Percentiles rank a stretch among this genome's conserved stretches.
Conservation (phyloP, 2,113 vertebrate genomes). For the Hippocampus guttulatus region DNA sequence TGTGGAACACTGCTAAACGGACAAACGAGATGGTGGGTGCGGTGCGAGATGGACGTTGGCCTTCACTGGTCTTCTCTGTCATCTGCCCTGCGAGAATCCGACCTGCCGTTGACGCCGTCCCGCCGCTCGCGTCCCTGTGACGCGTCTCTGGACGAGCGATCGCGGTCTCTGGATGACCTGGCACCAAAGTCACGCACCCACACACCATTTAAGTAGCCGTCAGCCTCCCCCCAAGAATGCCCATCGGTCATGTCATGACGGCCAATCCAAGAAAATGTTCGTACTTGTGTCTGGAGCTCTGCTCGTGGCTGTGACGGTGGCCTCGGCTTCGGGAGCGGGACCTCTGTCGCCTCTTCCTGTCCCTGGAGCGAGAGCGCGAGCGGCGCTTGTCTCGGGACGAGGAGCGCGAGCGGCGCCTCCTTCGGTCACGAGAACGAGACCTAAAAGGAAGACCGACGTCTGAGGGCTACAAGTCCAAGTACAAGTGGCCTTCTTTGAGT, state of each 20-base stretch:
- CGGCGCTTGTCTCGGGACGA: constrained; percentile 79
- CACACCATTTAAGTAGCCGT: too few species aligned
- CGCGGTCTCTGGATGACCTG: constrained; percentile 84
- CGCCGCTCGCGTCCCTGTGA: constrained; percentile 80
- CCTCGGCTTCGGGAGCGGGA: constrained; percentile 84
- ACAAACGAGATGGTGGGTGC: constrained; percentile 25
- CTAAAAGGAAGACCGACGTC: constrained; percentile 50
- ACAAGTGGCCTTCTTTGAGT: background rate
- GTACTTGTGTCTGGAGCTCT: constrained; percentile 86
- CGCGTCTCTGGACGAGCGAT: constrained; percentile 79
- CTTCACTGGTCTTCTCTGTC: constrained; percentile 81
- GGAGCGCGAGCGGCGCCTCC: constrained; percentile 79
- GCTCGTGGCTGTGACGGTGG: constrained; percentile 82
- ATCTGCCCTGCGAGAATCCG: constrained; percentile 78
- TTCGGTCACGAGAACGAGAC: constrained; percentile 86
- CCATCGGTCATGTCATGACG: too few species aligned
- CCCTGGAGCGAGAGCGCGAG: constrained; percentile 80
- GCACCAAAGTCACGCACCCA: background rate
- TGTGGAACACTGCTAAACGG: constrained; percentile 14
- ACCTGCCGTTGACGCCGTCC: constrained; percentile 85
- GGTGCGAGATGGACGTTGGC: constrained; percentile 67
- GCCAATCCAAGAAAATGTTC: too few species aligned
- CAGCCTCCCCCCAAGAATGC: too few species aligned
- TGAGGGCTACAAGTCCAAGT: background rate
- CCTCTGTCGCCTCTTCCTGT: constrained; percentile 83